Evolutionary conservation across 2,113 vertebrate species (phyloP), one percentile per base, ranked within the genome.

Genomic region (Emydura subglobosa): DNA sequence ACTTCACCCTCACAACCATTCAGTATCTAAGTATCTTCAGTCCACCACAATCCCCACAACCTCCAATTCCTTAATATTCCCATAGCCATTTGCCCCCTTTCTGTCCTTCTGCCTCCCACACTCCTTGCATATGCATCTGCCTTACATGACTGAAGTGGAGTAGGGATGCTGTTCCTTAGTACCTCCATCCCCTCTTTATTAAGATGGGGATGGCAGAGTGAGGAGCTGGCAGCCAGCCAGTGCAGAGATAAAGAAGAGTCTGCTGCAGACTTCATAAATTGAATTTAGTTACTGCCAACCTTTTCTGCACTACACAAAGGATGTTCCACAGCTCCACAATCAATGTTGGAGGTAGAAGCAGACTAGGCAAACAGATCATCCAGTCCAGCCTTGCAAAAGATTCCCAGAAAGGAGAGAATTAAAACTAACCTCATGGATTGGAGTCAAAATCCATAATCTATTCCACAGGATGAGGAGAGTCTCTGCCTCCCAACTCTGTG

Each of bases 391-490:
- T 42, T 25, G n/a, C 39, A 39, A 24, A 74, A 21, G 25, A 78
- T 16, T 78, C 42, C 89, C 54, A 34, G n/a, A 87, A 42, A 91
- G 13, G 81, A 89, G 65, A 39, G 39, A 76, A 76, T 54, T 39
- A 19, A 47, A 47, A 27, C 74, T 76, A 86, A 59, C 7, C 65
- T 91, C 42, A 87, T 14, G 4, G 47, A 93, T 68, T 34, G 85
- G 50, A 96, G 21, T 88, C 27, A 81, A 96, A 78, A 89, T 95
- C 74, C 88, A 42, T 2, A 22, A 7, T 91, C 11, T 86, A 68
- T 92, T 93, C 31, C 90, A 92, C 5, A 4, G 72, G 24, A 72
- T 59, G 22, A 94, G 80, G 24, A 47, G 65, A 12, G 84, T n/a
- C 50, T 96, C 55, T 0, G 1, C 92, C 47, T 59, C 92, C 24